phyloP scores from a whole-genome alignment of 2,888 invertebrate species.

The Phengaris arion region DNA sequence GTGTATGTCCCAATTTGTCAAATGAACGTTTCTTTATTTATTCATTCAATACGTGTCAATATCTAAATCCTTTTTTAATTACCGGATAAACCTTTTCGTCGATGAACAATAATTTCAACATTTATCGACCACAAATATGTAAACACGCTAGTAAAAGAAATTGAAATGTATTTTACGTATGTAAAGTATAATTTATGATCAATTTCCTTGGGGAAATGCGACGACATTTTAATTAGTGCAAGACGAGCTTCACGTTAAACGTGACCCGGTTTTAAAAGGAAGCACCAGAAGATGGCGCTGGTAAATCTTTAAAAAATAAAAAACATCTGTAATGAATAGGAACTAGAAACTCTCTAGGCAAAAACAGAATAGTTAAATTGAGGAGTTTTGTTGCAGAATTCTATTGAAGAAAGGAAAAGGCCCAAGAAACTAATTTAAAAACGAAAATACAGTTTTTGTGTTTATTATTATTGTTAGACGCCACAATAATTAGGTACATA shows the following conservation, averaged over 20 bases:
- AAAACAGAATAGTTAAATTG: too few species aligned
- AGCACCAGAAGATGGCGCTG: conserved; percentile 8
- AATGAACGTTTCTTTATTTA: too few species aligned
- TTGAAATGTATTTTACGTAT: conserved; percentile 15
- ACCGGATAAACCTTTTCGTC: not conserved
- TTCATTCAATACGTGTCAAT: not conserved
- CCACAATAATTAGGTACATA: too few species aligned
- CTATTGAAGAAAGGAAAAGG: too few species aligned
- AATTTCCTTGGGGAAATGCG: conserved; percentile 24
- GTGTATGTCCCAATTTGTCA: too few species aligned
- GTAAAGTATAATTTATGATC: conserved; percentile 24
- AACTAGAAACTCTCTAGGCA: not conserved
- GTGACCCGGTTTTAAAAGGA: conserved; percentile 23
- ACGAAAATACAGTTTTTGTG: too few species aligned
- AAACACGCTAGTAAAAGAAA: not conserved
- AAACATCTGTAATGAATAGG: not conserved
- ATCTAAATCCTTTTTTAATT: not conserved
- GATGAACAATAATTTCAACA: not conserved
- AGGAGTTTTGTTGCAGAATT: too few species aligned
- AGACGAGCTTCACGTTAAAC: conserved; percentile 19
- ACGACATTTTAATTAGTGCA: conserved; percentile 26
- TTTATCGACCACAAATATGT: conserved; percentile 2
- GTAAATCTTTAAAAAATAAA: not conserved
- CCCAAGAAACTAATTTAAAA: too few species aligned
- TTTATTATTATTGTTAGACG: too few species aligned